These are phyloP conservation scores for Hanleya hanleyi DNA, from an alignment of 2,888 invertebrate genomes.

Conservation along the genomic window DNA sequence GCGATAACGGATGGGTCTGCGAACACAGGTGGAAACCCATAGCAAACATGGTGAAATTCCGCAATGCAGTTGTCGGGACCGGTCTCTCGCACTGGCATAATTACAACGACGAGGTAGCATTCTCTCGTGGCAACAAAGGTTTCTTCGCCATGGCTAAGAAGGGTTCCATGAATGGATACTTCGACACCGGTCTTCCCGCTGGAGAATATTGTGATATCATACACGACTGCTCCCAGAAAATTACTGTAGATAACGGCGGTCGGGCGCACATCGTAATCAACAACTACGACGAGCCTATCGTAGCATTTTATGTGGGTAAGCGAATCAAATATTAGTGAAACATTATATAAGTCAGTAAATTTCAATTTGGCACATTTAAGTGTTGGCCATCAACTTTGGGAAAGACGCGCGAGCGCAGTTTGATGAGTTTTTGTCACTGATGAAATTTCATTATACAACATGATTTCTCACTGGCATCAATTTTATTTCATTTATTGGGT, in stretches of 20 bases:
- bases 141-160: constrained; percentile 68
- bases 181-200: constrained; percentile 67
- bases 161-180: constrained; percentile 51
- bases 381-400: too few relatives aligned
- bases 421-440: too few relatives aligned
- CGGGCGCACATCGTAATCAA: constrained; percentile 55
- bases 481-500: too few relatives aligned
- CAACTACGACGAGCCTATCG: constrained; percentile 54
- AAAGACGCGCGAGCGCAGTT: too few relatives aligned
- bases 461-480: too few relatives aligned
- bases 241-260: constrained; percentile 60
- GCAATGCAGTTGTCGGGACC: constrained; percentile 62
- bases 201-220: constrained; percentile 71
- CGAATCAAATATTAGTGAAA: too few relatives aligned
- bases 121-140: constrained; percentile 64
- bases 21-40: constrained; percentile 70
- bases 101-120: constrained; percentile 62
- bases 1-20: constrained; percentile 69
- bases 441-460: too few relatives aligned
- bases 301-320: constrained; percentile 64
- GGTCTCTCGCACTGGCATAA: constrained; percentile 57
- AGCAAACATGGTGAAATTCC: constrained; percentile 67
- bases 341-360: too few relatives aligned
- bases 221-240: constrained; percentile 57
- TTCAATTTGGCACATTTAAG: too few relatives aligned